phyloP scores from a whole-genome alignment of 2,113 vertebrate genomes.

The Zingel zingel region DNA sequence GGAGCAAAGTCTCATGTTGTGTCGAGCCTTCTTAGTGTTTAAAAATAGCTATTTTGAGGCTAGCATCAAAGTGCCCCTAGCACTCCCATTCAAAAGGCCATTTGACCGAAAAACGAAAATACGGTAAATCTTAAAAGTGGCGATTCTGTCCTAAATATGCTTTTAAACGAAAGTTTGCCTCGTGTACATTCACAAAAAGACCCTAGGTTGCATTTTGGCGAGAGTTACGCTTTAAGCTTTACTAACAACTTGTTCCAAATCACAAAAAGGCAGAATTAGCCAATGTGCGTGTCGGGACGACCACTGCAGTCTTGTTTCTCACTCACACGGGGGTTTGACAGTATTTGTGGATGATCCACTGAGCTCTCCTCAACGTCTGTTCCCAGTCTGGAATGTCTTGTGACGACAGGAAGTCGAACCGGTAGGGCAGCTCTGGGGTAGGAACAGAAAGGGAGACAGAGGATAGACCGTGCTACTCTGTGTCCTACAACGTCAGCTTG shows the following conservation, averaged over 20 bases:
- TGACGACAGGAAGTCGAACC: constrained; percentile 91
- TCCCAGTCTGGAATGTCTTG: constrained; percentile 91
- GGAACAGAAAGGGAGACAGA: constrained; percentile 11
- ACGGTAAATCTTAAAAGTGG: too few species aligned
- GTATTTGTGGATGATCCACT: constrained; percentile 97
- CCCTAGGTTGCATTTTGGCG: too few species aligned
- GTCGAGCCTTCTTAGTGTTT: too few species aligned
- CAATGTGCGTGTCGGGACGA: not conserved
- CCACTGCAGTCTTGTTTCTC: not conserved
- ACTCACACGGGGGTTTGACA: constrained; percentile 88
- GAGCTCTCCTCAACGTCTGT: constrained; percentile 91
- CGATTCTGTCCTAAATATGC: too few species aligned
- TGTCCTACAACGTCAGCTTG: constrained; percentile 31
- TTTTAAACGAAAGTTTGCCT: too few species aligned
- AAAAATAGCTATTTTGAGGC: too few species aligned
- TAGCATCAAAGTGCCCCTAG: too few species aligned
- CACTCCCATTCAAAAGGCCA: too few species aligned
- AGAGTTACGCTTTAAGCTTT: not conserved
- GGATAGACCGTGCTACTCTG: constrained; percentile 6
- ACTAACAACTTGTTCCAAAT: not conserved
- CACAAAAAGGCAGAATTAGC: not conserved
- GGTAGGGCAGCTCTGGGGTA: constrained; percentile 92
- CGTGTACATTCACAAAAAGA: too few species aligned
- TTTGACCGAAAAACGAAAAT: too few species aligned
- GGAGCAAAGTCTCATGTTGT: too few species aligned